Evolutionary conservation across 1,140 invertebrate genomes (phyloP).

Genomic region (Meloidogyne hapla): DNA sequence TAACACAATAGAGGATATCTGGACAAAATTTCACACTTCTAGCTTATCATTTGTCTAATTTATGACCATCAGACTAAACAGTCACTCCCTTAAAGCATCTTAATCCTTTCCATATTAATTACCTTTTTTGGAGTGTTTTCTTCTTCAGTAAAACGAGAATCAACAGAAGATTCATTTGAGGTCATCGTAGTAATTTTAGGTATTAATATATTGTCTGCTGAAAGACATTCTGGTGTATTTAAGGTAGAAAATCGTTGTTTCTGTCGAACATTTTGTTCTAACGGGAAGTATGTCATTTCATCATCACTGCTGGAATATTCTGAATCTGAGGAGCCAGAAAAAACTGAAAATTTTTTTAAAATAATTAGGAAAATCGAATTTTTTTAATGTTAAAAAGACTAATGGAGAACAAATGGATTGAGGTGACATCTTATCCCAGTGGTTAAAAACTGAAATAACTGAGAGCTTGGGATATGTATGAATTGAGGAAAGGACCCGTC

Average conservation of each 20-base stretch:
- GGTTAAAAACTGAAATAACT: too few relatives aligned
- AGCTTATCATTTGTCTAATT: background rate
- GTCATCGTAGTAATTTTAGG: background rate
- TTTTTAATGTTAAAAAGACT: too few relatives aligned
- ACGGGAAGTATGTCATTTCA: background rate
- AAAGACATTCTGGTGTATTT: background rate
- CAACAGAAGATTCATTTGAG: constrained; percentile 2
- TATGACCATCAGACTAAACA: background rate
- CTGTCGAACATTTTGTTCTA: background rate
- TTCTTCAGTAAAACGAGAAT: background rate
- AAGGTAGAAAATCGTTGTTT: background rate
- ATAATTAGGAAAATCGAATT: background rate
- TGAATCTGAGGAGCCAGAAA: constrained; percentile 1
- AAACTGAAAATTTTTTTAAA: background rate
- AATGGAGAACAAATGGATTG: too few relatives aligned
- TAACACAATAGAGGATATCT: background rate
- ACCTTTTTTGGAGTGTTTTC: background rate
- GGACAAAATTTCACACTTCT: background rate
- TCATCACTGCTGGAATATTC: background rate
- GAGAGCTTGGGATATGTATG: too few relatives aligned
- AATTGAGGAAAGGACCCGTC: too few relatives aligned
- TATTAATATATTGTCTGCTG: background rate
- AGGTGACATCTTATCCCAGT: background rate
- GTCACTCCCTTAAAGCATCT: too few relatives aligned
- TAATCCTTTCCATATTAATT: too few relatives aligned